Base-by-base conservation (phyloP, 2,797 vertebrate species). In the Hypotaenidia philippensis region DNA sequence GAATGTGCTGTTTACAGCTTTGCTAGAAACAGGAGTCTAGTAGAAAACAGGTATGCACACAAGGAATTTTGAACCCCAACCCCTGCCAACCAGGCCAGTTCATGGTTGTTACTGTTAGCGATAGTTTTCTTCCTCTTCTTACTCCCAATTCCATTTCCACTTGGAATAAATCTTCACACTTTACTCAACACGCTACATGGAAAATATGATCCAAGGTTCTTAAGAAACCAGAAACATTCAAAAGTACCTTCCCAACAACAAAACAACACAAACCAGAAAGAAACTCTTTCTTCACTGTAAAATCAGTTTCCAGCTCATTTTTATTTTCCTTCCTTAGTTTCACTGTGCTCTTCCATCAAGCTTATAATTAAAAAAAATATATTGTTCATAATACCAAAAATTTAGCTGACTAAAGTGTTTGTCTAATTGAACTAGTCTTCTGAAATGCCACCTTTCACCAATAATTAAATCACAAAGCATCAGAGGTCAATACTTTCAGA, bases 401-500 rank as follows among this genome's bases (percentile, higher is more conserved):
- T 75, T 60, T 76, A 90, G 79, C 59, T 74, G 59, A 91, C 66
- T 66, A 16, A 88, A 90, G 74, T 49, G 38, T 53, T 88, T 77
- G 89, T 50, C 69, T 81, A 83, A 90, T 88, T 88, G 83, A 91
- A 94, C 93, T 10, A 77, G 53, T 68, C 60, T 84, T 87, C 59
- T 82, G 57, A 94, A 96, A 86, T 61, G 74, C 32, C 87, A 77
- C 29, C 53, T 85, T 95, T 93, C 79, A 80, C 64, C 71, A 89
- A 63, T 29, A 88, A 89, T 83, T 85, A 89, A 75, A 94, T 69
- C 72, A 87, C 38, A 76, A 81, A 65, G 44, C 64, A 82, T 57
- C 79, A 95, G 53, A 87, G 14, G 11, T 83, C 83, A 89, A 93
- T 56, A 75, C 19, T 78, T 96, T 26, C 31, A 76, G 70, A 91